These are phyloP conservation scores for Anguilla rostrata DNA, from an alignment of 2,113 vertebrate genomes.

Conservation along the genomic window DNA sequence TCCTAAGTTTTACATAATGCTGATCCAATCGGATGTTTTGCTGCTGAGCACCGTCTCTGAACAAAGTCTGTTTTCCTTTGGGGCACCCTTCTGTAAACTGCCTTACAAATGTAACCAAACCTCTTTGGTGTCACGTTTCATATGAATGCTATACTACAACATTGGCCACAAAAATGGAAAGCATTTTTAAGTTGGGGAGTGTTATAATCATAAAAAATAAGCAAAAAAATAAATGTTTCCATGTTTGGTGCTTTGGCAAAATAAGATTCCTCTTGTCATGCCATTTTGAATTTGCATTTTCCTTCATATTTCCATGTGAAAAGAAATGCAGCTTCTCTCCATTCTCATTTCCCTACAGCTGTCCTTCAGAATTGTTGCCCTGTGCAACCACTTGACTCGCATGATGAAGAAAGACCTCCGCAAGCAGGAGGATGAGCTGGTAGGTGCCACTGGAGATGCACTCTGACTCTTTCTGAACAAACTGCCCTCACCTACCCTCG, in stretches of 20 bases:
- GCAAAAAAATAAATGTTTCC: background rate
- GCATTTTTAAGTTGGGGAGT: background rate
- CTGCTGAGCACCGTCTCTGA: too few relatives aligned
- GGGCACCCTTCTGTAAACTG: too few relatives aligned
- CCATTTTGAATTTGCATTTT: background rate
- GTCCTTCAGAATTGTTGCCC: constrained; percentile 83
- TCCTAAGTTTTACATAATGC: too few relatives aligned
- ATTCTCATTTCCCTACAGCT: constrained; percentile 63
- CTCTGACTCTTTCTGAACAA: too few relatives aligned
- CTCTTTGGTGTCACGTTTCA: too few relatives aligned
- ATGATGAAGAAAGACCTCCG: constrained; percentile 78
- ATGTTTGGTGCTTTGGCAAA: background rate
- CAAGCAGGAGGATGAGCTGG: constrained; percentile 62
- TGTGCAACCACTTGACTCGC: constrained; percentile 90
- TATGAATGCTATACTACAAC: background rate
- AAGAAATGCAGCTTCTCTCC: background rate
- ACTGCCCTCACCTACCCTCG: background rate
- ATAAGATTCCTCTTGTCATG: background rate
- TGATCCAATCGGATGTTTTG: too few relatives aligned
- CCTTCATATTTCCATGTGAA: background rate
- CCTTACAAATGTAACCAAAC: too few relatives aligned
- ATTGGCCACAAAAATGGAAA: background rate
- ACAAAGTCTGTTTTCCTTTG: too few relatives aligned
- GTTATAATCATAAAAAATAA: background rate
- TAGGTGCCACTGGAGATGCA: constrained; percentile 53